Evolutionary conservation across 2,888 invertebrate genomes (phyloP).

Genomic region (Acanthopleura granulata): DNA sequence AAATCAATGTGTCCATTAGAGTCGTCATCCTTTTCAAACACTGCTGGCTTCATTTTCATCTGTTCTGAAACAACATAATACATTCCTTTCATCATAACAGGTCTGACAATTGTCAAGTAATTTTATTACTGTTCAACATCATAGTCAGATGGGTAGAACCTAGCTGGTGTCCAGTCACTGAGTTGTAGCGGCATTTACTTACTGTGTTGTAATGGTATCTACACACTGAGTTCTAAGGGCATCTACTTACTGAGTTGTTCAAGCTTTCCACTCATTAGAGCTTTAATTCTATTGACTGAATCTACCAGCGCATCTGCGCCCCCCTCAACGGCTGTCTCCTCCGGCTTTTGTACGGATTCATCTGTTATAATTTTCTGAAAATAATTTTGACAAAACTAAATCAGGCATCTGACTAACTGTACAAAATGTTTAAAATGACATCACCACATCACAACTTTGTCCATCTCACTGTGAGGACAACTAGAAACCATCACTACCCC

Average conservation of each 20-base stretch:
- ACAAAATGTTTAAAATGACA: no score
- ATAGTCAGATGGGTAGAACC: no score
- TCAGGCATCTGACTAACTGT: no score
- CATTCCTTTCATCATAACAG: no score
- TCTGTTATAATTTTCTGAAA: slow-evolving; percentile 63
- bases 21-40: slow-evolving; percentile 70
- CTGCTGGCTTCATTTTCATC: slow-evolving; percentile 33
- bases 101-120: no score
- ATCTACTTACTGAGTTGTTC: neutral
- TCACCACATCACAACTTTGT: no score
- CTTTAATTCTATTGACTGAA: slow-evolving; percentile 43
- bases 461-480: no score
- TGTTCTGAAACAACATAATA: no score
- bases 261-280: neutral
- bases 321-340: slow-evolving; percentile 32
- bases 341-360: slow-evolving; percentile 50
- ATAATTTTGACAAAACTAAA: neutral
- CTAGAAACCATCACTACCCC: no score
- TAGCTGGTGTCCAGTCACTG: no score
- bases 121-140: no score
- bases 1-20: slow-evolving; percentile 68
- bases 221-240: no score
- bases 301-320: slow-evolving; percentile 51
- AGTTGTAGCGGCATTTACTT: neutral
- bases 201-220: neutral